Percentiles rank a stretch among this genome's conserved stretches.
phyloP scores from a whole-genome alignment of 2,113 vertebrate species.

The Plectropomus leopardus region DNA sequence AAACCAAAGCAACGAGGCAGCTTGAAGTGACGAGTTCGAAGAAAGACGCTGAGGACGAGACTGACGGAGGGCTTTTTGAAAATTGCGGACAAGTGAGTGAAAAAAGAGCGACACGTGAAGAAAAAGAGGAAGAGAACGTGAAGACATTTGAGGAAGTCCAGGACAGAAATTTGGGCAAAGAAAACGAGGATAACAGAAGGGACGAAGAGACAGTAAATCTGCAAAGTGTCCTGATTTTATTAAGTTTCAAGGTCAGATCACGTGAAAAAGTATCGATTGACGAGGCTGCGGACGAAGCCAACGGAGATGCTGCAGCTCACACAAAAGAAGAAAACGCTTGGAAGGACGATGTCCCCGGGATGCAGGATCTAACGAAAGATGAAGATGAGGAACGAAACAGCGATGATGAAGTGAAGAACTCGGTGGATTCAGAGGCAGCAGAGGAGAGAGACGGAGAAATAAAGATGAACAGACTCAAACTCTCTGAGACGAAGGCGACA shows the following conservation, averaged over 20 bases:
- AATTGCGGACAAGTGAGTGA: neutral
- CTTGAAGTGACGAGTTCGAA: slow-evolving; percentile 27
- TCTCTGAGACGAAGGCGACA: neutral
- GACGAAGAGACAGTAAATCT: neutral
- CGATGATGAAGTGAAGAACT: neutral
- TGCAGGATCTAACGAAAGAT: neutral
- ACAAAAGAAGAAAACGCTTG: neutral
- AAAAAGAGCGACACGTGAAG: neutral
- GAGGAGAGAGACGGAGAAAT: neutral
- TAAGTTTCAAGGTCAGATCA: neutral
- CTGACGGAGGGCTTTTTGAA: neutral
- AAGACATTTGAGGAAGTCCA: neutral
- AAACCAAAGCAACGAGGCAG: neutral
- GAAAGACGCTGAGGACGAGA: neutral
- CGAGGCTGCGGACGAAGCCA: neutral
- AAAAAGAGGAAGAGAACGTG: neutral
- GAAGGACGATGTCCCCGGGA: neutral
- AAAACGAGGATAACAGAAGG: neutral
- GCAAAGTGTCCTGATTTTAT: neutral
- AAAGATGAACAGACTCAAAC: neutral
- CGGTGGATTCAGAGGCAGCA: neutral
- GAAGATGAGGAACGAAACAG: slow-evolving; percentile 1
- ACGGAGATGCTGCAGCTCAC: neutral
- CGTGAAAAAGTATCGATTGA: neutral
- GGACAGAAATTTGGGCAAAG: neutral